A percentile compares a stretch with the other conserved stretches of the same genome.
Conservation (phyloP, 2,113 vertebrate genomes). For the Ammospiza caudacuta region DNA sequence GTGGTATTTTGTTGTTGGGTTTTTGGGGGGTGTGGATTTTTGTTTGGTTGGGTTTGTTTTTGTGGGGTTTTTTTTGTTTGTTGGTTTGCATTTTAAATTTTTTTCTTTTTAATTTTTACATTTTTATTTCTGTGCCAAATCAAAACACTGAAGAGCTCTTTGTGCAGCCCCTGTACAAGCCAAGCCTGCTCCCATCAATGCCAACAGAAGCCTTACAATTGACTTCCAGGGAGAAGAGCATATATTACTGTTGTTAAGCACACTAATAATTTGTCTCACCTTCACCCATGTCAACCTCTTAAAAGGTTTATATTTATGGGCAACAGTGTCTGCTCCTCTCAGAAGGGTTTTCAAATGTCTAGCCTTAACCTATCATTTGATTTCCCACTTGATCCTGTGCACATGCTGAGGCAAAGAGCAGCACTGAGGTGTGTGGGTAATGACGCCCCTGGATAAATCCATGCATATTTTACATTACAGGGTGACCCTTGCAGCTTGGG, state of each 20-base stretch:
- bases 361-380: constrained; percentile 54
- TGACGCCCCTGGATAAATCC: constrained; percentile 53
- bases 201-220: background rate
- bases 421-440: background rate
- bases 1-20: background rate
- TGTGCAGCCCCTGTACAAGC: background rate
- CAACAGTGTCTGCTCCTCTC: constrained; percentile 19
- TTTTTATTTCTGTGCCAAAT: background rate
- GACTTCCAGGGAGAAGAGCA: background rate
- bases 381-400: constrained; percentile 63
- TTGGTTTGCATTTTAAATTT: background rate
- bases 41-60: background rate
- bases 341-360: background rate
- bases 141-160: background rate
- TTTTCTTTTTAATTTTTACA: background rate
- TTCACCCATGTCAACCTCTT: constrained; percentile 13
- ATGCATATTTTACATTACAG: constrained; percentile 12
- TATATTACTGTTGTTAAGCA: background rate
- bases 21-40: background rate
- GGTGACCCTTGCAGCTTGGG: background rate
- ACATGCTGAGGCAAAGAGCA: constrained; percentile 33
- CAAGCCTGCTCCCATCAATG: background rate
- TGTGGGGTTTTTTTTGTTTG: too few relatives aligned
- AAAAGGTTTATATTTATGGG: constrained; percentile 4
- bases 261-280: constrained; percentile 32